Evolutionary conservation across 2,888 invertebrate genomes (phyloP).

Genomic region (Dryococelus australis): DNA sequence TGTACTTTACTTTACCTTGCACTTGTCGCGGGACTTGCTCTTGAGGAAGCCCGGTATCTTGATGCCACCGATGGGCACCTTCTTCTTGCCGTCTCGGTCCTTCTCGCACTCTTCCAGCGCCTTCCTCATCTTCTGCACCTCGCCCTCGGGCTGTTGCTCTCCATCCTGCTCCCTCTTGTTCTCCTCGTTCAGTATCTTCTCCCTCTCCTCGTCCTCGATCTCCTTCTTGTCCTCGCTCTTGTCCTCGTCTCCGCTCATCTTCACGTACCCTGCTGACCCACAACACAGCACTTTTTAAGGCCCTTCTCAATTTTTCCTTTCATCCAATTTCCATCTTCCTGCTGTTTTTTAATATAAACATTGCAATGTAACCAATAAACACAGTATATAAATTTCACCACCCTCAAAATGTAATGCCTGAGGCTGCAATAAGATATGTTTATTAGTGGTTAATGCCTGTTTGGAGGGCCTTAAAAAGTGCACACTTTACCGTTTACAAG

Average conservation of each 20-base stretch:
- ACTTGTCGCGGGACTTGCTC: conserved; percentile 77
- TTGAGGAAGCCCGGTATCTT: conserved; percentile 88
- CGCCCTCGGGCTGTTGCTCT: conserved; percentile 60
- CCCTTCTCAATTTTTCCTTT: no score
- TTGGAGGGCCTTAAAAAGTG: no score
- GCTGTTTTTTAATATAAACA: no score
- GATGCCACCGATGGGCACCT: conserved; percentile 84
- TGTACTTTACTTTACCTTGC: no score
- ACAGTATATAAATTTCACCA: no score
- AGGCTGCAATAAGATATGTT: no score
- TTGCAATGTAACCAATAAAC: no score
- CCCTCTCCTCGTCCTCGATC: conserved; percentile 71
- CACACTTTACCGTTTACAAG: no score
- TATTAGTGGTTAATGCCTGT: no score
- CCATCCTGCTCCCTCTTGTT: conserved; percentile 60
- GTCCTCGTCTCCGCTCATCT: conserved; percentile 38
- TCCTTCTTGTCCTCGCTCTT: conserved; percentile 71
- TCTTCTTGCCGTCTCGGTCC: conserved; percentile 44
- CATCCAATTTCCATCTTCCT: no score
- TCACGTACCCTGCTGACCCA: not conserved
- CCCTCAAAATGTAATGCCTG: no score
- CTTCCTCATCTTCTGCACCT: conserved; percentile 79
- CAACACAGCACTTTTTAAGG: no score
- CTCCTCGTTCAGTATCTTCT: conserved; percentile 68
- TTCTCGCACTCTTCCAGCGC: conserved; percentile 56